Conservation (phyloP, 2,888 invertebrate species). For the Papilio demoleus region DNA sequence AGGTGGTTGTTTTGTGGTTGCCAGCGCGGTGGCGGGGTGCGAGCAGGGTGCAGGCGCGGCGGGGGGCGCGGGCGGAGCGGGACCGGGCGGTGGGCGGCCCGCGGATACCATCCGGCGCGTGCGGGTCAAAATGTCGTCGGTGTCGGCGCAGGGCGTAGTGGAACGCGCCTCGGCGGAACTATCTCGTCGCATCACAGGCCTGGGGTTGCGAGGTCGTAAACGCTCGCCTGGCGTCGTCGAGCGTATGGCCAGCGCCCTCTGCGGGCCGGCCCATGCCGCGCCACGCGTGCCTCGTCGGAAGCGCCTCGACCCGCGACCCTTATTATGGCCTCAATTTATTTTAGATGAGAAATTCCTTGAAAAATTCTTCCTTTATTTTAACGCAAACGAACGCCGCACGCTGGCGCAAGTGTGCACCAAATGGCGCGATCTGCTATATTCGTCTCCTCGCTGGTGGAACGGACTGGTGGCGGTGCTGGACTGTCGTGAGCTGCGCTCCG, state of each 20-base stretch:
- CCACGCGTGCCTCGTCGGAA: constrained; percentile 71
- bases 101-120: constrained; percentile 78
- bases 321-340: constrained; percentile 89
- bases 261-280: constrained; percentile 85
- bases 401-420: constrained; percentile 93
- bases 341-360: constrained; percentile 93
- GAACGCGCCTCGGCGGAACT: constrained; percentile 96
- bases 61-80: constrained; percentile 64
- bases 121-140: constrained; percentile 88
- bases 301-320: constrained; percentile 82
- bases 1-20: too few relatives aligned
- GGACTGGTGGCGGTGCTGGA: constrained; percentile 93
- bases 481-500: constrained; percentile 90
- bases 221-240: constrained; percentile 89
- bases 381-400: constrained; percentile 89
- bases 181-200: constrained; percentile 93
- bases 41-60: constrained; percentile 70
- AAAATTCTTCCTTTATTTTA: constrained; percentile 93
- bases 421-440: constrained; percentile 95
- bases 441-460: constrained; percentile 94
- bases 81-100: constrained; percentile 63
- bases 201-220: constrained; percentile 87
- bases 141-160: constrained; percentile 95
- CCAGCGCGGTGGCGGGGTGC: constrained; percentile 78
- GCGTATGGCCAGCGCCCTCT: constrained; percentile 93